Evolutionary conservation across 2,797 vertebrate species (phyloP), one percentile per base, ranked within the genome.

Genomic region (Sternotherus odoratus): DNA sequence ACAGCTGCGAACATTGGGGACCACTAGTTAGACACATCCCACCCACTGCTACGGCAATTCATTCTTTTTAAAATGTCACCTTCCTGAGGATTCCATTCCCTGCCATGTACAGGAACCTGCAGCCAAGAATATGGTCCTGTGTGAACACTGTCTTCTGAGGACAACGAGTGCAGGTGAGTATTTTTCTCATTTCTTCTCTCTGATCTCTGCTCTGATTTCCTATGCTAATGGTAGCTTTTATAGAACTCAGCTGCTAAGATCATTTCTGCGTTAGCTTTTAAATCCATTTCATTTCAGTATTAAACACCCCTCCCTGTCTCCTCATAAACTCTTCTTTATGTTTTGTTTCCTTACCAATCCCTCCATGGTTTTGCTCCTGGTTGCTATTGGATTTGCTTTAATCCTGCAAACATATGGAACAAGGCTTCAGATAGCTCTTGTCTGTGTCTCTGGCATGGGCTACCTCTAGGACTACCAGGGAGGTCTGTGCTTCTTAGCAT

Each of bases 221-320:
- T 24, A 12, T 36, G 12, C 46, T n/a, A 15, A 6, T 5, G 28
- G 9, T 77, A 51, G 24, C 57, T 93, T 91, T 91, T 83, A 30
- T 51, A 57, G 79, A 15, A 83, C 51, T 33, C 82, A 28, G 78
- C 69, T 88, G 49, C 92, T 56, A 49, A n/a, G 60, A 85, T 77
- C 0, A 24, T 56, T 60, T 75, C 77, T 87, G 24, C 1, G 2
- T 54, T 60, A 30, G 48, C 49, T 93, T 96, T 95, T 74, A 82
- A 83, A 92, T 69, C 80, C 51, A 1, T 87, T 93, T 85, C 16
- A 46, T 82, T 86, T 77, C 60, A 48, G 16, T 51, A 39, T 48
- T 66, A 77, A 83, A 74, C 66, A 26, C 54, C 39, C 17, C 81
- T 86, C 56, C 78, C 48, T 88, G 85, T 26, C 78, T 91, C 92